These are phyloP conservation scores for Torymus tubicola DNA, from an alignment of 2,888 invertebrate species.

Conservation along the genomic window DNA sequence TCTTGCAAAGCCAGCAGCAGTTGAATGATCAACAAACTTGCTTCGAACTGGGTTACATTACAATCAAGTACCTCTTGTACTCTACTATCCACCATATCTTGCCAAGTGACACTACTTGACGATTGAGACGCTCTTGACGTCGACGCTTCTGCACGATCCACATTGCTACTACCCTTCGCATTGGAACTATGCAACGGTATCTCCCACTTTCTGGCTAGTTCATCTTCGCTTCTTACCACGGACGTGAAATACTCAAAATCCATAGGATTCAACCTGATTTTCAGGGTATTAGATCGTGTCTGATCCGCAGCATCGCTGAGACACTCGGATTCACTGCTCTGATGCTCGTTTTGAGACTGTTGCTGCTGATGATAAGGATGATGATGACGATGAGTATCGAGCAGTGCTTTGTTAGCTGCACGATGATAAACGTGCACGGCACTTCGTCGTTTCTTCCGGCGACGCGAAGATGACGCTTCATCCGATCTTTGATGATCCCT, in stretches of 20 bases:
- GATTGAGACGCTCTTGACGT: too few species aligned
- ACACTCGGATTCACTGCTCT: slow-evolving; percentile 71
- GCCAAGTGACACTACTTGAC: slow-evolving; percentile 74
- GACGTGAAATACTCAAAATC: slow-evolving; percentile 82
- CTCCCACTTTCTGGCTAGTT: slow-evolving; percentile 59
- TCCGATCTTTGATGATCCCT: slow-evolving; percentile 19
- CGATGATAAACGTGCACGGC: background rate
- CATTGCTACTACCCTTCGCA: too few species aligned
- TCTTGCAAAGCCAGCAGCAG: slow-evolving; percentile 79
- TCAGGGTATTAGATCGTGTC: slow-evolving; percentile 78
- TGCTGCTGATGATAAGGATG: slow-evolving; percentile 17
- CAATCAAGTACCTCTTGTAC: slow-evolving; percentile 78
- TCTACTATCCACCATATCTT: slow-evolving; percentile 79
- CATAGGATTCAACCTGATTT: slow-evolving; percentile 79
- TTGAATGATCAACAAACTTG: slow-evolving; percentile 79
- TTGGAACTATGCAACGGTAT: too few species aligned
- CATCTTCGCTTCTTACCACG: slow-evolving; percentile 76
- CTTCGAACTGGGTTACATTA: slow-evolving; percentile 79
- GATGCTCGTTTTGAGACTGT: slow-evolving; percentile 18
- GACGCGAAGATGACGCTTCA: background rate
- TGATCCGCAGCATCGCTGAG: slow-evolving; percentile 60
- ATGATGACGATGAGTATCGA: slow-evolving; percentile 29
- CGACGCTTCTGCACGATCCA: slow-evolving; percentile 32
- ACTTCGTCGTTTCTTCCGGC: slow-evolving; percentile 32
- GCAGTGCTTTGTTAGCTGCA: background rate